Evolutionary conservation across 2,888 invertebrate genomes (phyloP), one percentile per base, ranked within the genome.

Genomic region (Agrenia bidenticulata): DNA sequence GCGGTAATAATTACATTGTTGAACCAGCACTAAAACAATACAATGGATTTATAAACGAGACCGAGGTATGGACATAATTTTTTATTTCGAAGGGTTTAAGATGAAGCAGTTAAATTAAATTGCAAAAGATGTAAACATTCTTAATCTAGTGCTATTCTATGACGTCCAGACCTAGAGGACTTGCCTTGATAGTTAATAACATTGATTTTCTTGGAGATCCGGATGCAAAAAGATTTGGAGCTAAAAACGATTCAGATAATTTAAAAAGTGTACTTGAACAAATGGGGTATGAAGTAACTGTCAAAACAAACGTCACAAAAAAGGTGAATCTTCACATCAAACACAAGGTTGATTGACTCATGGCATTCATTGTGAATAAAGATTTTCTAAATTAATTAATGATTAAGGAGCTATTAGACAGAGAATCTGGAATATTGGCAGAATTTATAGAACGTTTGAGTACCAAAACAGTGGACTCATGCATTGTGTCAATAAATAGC

Each of bases 401-500:
- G 15, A 15, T 9, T 2, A 27, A 55, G 9, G 27, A 55, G 27
- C 11, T 55, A 17, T 5, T 55, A 2, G 15, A 55, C 23, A 15
- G 32, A n/a, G 24, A 17, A 19, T 23, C 21, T 51, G 51, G 62
- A 58, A 32, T 27, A 5, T 27, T 73, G 23, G 21, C 54, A 37
- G 23, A 23, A 0, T 73, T 73, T 49, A 56, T 62, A 19, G 37
- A 62, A 11, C 21, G 56, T 17, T 53, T 56, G n/a, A 50, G 51
- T 4, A 41, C 51, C 19, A 45, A 26, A 1, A 42, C 41, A 15
- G 64, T 64, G 21, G 70, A 72, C 32, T 73, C 69, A 11, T 67
- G 70, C 41, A 49, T 72, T 11, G 70, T 73, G 5, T 62, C 64
- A 2, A 55, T 73, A 1, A 72, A 68, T 66, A 66, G 64, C 32